Conservation (phyloP, 1,140 invertebrate species). For the Drosophila pectinifera region DNA sequence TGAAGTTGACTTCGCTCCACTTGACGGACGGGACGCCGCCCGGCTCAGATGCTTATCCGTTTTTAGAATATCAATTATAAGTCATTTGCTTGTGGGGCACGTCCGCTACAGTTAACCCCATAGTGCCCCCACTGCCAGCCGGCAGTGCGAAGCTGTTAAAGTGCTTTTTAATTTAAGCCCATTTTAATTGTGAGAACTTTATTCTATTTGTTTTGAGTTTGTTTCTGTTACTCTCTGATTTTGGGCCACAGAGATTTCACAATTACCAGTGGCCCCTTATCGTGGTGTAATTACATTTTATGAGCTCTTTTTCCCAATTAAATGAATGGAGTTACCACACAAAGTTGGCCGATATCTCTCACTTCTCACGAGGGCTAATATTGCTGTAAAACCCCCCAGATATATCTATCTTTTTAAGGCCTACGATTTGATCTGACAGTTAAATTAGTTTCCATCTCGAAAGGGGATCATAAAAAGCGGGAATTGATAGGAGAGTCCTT, state of each 20-base stretch:
- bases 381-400: too few species aligned
- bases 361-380: background rate
- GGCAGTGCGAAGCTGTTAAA: conserved; percentile 77
- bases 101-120: conserved; percentile 68
- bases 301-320: conserved; percentile 64
- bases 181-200: conserved; percentile 83
- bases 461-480: conserved; percentile 17
- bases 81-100: conserved; percentile 78
- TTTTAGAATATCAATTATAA: conserved; percentile 84
- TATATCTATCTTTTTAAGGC: background rate
- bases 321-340: conserved; percentile 16
- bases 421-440: conserved; percentile 17
- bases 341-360: conserved; percentile 12
- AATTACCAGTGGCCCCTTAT: conserved; percentile 17
- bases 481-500: too few species aligned
- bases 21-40: conserved; percentile 5
- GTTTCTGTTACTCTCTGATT: conserved; percentile 26
- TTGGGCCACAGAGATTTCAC: conserved; percentile 27
- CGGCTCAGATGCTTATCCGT: conserved; percentile 72
- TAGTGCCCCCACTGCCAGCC: conserved; percentile 9
- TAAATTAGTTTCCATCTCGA: conserved; percentile 1
- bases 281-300: conserved; percentile 73
- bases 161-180: conserved; percentile 83
- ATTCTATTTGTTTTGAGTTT: conserved; percentile 69
- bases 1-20: conserved; percentile 19